These are phyloP conservation scores for Chiridota heheva DNA, from an alignment of 35 echinoderm and acorn worm genomes.

Conservation along the genomic window DNA sequence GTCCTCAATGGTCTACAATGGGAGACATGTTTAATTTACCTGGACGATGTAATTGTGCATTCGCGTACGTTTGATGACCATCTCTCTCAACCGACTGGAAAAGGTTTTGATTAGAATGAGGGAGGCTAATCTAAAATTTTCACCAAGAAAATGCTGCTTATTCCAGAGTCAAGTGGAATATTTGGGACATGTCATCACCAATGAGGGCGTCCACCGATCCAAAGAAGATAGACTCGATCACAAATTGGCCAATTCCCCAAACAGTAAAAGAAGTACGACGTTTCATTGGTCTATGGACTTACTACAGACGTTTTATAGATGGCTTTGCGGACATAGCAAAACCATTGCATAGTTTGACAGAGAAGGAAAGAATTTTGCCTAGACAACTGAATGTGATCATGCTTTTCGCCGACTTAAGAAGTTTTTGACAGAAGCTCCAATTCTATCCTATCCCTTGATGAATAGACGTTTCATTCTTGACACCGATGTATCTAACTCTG, in stretches of 20 bases:
- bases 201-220: not conserved
- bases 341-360: slow-evolving; percentile 6
- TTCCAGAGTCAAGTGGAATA: slow-evolving; percentile 16
- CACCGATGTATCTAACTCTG: no score
- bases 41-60: slow-evolving; percentile 15
- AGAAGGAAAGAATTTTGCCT: slow-evolving; percentile 2
- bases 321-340: slow-evolving; percentile 18
- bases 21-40: slow-evolving; percentile 6
- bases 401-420: no score
- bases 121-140: slow-evolving; percentile 12
- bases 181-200: not conserved
- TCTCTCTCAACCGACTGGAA: slow-evolving; percentile 14
- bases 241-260: not conserved
- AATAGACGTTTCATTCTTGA: no score
- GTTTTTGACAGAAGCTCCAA: no score
- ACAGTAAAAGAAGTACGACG: slow-evolving; percentile 5
- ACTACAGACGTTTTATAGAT: slow-evolving; percentile 19
- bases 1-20: slow-evolving; percentile 10
- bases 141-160: slow-evolving; percentile 23
- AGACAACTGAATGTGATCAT: no score
- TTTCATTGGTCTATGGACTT: slow-evolving; percentile 3
- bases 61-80: slow-evolving; percentile 5
- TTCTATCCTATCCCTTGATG: no score
- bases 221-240: slow-evolving; percentile 2
- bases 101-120: not conserved